phyloP scores from a whole-genome alignment of 2,113 vertebrate genomes.

The Phrynocephalus versicolor region DNA sequence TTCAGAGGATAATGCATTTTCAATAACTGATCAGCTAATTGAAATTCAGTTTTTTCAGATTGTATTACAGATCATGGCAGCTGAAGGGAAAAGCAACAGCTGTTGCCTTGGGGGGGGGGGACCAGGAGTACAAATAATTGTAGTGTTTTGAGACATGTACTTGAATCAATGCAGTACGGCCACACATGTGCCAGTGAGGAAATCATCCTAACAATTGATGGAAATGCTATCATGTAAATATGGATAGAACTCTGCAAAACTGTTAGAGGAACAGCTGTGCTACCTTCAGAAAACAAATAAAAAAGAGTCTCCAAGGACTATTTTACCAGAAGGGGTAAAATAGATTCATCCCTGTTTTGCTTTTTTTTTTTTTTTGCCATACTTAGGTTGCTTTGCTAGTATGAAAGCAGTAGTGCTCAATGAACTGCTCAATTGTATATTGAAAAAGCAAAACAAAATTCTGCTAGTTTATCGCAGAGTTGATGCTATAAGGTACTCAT shows the following conservation, averaged over 20 bases:
- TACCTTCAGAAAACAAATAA: not conserved
- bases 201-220: conserved; percentile 5
- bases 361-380: not conserved
- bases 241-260: not conserved
- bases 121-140: not conserved
- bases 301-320: not conserved
- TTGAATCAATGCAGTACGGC: not conserved
- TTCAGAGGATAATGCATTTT: conserved; percentile 32
- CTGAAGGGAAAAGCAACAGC: conserved; percentile 30
- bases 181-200: conserved; percentile 22
- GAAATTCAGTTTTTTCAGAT: conserved; percentile 46
- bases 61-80: conserved; percentile 23
- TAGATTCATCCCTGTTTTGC: not conserved
- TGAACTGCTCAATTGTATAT: not conserved
- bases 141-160: conserved; percentile 12
- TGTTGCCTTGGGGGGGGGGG: conserved; percentile 42
- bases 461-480: no score
- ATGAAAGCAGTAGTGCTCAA: not conserved
- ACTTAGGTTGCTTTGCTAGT: not conserved
- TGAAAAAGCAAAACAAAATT: no score
- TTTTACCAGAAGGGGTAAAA: conserved; percentile 25
- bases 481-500: no score
- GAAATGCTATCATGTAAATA: not conserved
- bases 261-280: conserved; percentile 4
- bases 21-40: conserved; percentile 34